Percentiles rank a stretch among this genome's conserved stretches.
Conservation (phyloP, 2,113 vertebrate genomes). For the Syrrhaptes paradoxus region DNA sequence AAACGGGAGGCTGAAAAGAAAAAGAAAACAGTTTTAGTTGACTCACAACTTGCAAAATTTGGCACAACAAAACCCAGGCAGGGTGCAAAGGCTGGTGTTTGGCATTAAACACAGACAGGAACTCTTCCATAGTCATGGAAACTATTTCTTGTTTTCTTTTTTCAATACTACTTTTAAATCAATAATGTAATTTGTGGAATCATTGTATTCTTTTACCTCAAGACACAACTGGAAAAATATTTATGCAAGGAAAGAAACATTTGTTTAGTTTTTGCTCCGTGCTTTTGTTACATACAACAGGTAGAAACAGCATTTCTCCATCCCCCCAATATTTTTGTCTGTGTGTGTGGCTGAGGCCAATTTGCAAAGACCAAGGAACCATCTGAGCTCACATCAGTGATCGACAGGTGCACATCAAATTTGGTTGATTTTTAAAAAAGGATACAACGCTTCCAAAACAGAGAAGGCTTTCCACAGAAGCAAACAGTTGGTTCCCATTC, state of each 20-base stretch:
- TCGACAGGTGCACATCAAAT: rapidly evolving
- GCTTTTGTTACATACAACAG: neutral
- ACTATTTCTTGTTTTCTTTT: neutral
- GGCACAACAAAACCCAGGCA: neutral
- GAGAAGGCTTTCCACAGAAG: neutral
- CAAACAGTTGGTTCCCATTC: neutral
- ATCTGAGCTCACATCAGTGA: neutral
- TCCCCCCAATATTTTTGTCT: neutral
- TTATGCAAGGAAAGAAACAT: neutral
- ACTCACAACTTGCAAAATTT: neutral
- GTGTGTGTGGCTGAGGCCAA: neutral
- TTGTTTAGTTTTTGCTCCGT: neutral
- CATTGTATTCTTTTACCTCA: neutral
- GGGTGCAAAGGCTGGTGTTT: neutral
- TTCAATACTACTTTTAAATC: neutral
- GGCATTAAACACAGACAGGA: neutral
- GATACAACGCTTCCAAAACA: neutral
- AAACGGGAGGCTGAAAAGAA: constrained; percentile 83
- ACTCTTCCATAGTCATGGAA: neutral
- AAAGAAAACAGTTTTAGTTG: neutral
- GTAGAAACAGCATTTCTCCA: neutral
- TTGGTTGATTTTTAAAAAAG: neutral
- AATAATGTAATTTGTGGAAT: neutral
- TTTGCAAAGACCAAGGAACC: neutral
- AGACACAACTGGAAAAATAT: neutral